A percentile compares a stretch with the other conserved stretches of the same genome.
Conservation (phyloP, 2,113 vertebrate species). For the Shinisaurus crocodilurus region DNA sequence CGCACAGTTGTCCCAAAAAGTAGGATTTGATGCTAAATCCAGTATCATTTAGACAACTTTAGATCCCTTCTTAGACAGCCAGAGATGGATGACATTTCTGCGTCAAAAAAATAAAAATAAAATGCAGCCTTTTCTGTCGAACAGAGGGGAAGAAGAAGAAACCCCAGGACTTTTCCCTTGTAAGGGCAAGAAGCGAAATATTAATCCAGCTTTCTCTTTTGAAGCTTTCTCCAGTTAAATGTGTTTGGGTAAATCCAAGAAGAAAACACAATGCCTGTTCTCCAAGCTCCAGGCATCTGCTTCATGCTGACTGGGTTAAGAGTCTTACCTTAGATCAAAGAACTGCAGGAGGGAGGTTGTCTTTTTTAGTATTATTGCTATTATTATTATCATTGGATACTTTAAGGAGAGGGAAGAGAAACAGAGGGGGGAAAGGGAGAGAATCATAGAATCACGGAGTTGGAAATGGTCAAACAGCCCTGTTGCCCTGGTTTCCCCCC, state of each 20-base stretch:
- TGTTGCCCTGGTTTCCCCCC: too few relatives aligned
- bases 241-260: neutral
- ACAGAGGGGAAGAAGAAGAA: neutral
- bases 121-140: neutral
- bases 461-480: too few relatives aligned
- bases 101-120: neutral
- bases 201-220: neutral
- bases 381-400: too few relatives aligned
- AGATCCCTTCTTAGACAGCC: too few relatives aligned
- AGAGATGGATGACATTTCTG: neutral
- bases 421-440: neutral
- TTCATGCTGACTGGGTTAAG: neutral
- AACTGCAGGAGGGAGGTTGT: neutral
- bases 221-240: neutral
- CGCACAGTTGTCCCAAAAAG: neutral
- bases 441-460: neutral
- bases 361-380: neutral
- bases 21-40: neutral
- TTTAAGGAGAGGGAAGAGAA: neutral
- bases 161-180: too few relatives aligned
- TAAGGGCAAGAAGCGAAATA: neutral
- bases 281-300: neutral
- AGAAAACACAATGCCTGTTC: neutral
- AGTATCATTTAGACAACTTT: neutral
- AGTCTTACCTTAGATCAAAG: neutral